A percentile compares a stretch with the other conserved stretches of the same genome.
Conservation (phyloP, 2,888 invertebrate genomes). For the Dynastes hyllus region DNA sequence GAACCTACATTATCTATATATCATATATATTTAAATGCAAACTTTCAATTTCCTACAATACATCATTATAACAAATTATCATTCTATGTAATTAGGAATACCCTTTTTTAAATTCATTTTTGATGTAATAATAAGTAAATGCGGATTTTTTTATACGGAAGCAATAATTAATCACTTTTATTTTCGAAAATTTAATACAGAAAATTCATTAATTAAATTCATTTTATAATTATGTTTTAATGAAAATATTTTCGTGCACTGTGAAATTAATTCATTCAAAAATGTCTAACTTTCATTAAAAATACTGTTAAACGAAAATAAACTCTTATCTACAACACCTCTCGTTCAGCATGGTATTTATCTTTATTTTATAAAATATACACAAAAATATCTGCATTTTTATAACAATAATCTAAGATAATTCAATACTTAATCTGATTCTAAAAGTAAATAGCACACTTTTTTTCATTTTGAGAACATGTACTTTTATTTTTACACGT, state of each 20-base stretch:
- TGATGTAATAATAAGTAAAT: slow-evolving; percentile 45
- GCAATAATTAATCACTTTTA: slow-evolving; percentile 54
- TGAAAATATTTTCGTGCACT: background rate
- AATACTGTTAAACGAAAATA: slow-evolving; percentile 5
- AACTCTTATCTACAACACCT: background rate
- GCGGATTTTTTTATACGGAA: slow-evolving; percentile 50
- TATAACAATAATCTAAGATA: slow-evolving; percentile 23
- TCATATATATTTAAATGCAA: slow-evolving; percentile 56
- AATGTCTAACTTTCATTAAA: background rate
- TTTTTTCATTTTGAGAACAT: slow-evolving; percentile 4
- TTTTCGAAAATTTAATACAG: slow-evolving; percentile 47
- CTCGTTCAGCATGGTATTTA: background rate
- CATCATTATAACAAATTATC: slow-evolving; percentile 58
- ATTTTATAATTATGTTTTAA: background rate
- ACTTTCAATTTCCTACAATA: slow-evolving; percentile 57
- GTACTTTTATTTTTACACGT: slow-evolving; percentile 15
- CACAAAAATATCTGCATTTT: slow-evolving; percentile 35
- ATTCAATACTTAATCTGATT: background rate
- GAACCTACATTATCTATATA: slow-evolving; percentile 57
- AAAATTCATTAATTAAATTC: background rate
- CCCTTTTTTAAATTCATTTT: slow-evolving; percentile 53
- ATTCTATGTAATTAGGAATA: slow-evolving; percentile 53
- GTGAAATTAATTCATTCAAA: background rate
- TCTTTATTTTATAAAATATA: slow-evolving; percentile 30
- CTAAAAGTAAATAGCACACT: slow-evolving; percentile 20